Base-by-base conservation (phyloP, 2,797 vertebrate species). In the Argya squamiceps region DNA sequence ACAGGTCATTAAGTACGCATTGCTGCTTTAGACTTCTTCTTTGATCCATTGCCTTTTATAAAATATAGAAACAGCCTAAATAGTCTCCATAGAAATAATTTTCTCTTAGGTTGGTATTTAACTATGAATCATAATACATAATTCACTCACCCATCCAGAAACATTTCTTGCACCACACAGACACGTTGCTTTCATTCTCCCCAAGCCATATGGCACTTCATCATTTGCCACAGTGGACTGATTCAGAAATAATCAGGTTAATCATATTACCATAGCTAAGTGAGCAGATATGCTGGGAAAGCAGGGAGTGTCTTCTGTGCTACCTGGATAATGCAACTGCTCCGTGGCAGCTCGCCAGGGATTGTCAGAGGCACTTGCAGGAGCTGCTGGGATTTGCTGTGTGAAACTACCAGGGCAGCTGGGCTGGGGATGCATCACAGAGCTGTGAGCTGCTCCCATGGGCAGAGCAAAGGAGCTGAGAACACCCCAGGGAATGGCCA, bases 221-320 rank as follows among this genome's bases (percentile, higher is more conserved):
- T 87, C 79, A 63, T 92, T 89, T 86, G 67, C 84, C 92, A 87
- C 65, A 76, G 75, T 6, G 70, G 94, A 59, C 62, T 95, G 84
- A 59, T 37, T 95, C 94, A 91, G 75, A 93, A 94, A 94, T 96
- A 97, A 96, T 95, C 76, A 94, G 93, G 96, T 92, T 88, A 96
- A 93, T 76, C 43, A n/a, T 8, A 80, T 95, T 80, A 55, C 94
- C 83, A 37, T 20, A 75, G 71, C 81, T 86, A 92, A 96, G 85
- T 34, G 84, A 84, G 73, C 56, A 91, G 93, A 56, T 53, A 32
- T 0, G 41, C 76, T 79, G 76, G 52, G 90, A 64, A 34, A 69
- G 75, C 64, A 63, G 74, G 81, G 77, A 91, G 53, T 32, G 59
- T 49, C 53, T 67, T 34, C 69, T 58, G 70, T 59, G 78, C 80